phyloP scores from a whole-genome alignment of 1,140 invertebrate species.

The Pogonognathellus flavescens region DNA sequence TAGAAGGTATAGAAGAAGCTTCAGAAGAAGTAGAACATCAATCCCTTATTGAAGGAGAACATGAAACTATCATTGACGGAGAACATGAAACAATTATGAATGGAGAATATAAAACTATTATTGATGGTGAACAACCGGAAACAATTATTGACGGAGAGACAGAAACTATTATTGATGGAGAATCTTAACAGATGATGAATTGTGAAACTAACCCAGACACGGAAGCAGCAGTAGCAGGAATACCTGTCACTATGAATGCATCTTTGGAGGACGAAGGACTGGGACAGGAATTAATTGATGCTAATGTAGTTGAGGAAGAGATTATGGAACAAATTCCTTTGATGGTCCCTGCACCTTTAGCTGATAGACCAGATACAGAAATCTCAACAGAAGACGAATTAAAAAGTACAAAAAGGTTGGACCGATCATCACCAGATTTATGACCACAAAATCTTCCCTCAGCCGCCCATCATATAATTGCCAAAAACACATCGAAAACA shows the following conservation, averaged over 20 bases:
- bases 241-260: constrained; percentile 43
- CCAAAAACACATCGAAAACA: constrained; percentile 64
- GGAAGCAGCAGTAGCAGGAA: constrained; percentile 51
- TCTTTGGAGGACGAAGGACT: constrained; percentile 21
- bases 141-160: not conserved
- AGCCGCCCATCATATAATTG: constrained; percentile 65
- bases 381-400: constrained; percentile 64
- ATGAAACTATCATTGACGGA: not conserved
- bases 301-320: constrained; percentile 51
- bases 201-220: constrained; percentile 21
- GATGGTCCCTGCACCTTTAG: not conserved
- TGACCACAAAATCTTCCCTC: constrained; percentile 87
- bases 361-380: constrained; percentile 59
- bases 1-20: not conserved
- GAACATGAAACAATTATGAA: constrained; percentile 1
- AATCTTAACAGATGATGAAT: not conserved
- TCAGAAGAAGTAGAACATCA: not conserved
- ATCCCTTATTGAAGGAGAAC: constrained; percentile 8
- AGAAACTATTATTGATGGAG: not conserved
- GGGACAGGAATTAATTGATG: constrained; percentile 37
- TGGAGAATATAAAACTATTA: no score
- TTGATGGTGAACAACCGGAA: no score
- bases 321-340: constrained; percentile 30
- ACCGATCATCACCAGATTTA: constrained; percentile 89
- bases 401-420: constrained; percentile 86